Evolutionary conservation across 2,888 invertebrate species (phyloP), one percentile per base, ranked within the genome.

Genomic region (Acanthosepion lycidas): DNA sequence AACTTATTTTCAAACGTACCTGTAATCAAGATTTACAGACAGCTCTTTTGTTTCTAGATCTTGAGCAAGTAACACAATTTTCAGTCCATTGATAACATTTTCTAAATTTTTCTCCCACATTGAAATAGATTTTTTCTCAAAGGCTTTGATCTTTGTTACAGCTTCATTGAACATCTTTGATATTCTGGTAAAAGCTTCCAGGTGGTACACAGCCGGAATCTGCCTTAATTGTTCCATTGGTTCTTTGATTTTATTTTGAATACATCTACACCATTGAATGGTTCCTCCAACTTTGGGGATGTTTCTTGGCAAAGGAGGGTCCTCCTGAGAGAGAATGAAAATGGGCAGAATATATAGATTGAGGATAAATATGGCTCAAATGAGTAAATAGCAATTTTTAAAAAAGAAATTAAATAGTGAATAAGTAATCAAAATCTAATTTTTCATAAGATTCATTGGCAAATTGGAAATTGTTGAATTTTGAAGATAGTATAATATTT

Each of bases 201-300:
- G 96, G 94, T 96, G 96, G 26, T 96, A 97, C 94, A 97, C 97
- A 51, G 97, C 97, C 94, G 96, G 96, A 95, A 96, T 97, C 95
- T 97, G 97, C 9, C 97, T 95, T 96, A 97, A 97, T 18, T 97
- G 95, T 95, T 97, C 97, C 97, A 97, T 97, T 15, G 97, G 97
- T 94, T 97, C 97, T 95, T 97, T 97, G 64, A 97, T 97, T 64
- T 97, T 96, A 94, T 96, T 97, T 23, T 97, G 96, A 33, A 97
- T 96, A 95, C 97, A 97, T 48, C 97, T 95, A 9, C 97, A 96
- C 97, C 97, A 97, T 95, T 97, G 96, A 94, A 97, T 97, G 93
- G 97, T 97, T 9, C 97, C 97, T 55, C 97, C 97, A n/a, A 97
- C 97, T 91, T 97, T 97, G 9, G 97, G 97, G 48, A 97, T 97